Base-by-base conservation (phyloP, 2,113 vertebrate species). In the Clarias gariepinus region DNA sequence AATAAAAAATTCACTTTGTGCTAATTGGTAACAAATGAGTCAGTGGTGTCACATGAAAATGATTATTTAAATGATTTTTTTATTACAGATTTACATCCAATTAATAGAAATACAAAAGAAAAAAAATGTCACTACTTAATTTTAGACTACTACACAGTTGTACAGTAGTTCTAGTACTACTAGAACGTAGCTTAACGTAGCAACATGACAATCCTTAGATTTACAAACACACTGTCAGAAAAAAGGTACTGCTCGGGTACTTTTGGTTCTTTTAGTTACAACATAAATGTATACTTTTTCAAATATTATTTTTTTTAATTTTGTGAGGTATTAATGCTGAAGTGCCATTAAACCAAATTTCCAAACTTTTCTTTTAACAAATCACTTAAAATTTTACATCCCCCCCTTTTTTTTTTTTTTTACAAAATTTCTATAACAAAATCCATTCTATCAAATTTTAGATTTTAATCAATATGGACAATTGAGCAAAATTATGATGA, bases 141-240 rank as follows among this genome's bases (percentile, higher is more conserved):
- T 57, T 52, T 78, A 55, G 28, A 28, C 52, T 28, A 52, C n/a
- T 78, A 8, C 55, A 55, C 19, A 76, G 23, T 18, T 3, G 76
- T 30, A 77, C 28, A 58, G 55, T 47, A 47, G 47, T 47, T 36
- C 33, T 58, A 13, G 55, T 21, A 91, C 95, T 94, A 95, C 95
- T 96, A 96, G 92, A 87, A 96, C 95, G 95, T 94, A 95, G 94
- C 47, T 89, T 91, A 86, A 73, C 3, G 33, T 36, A 53, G 73
- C 52, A 11, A 88, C 61, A 69, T 25, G 33, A 93, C 84, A 95
- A 95, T 90, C 95, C 92, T 93, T 79, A 91, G 95, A 94, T 96
- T 95, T 93, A 78, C 15, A 94, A 91, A 91, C 73, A 33, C 85
- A 55, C 87, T 88, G 73, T 87, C n/a, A 30, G 76, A 79, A 28